Base-by-base conservation (phyloP, 2,797 vertebrate species). In the Alectoris magna region DNA sequence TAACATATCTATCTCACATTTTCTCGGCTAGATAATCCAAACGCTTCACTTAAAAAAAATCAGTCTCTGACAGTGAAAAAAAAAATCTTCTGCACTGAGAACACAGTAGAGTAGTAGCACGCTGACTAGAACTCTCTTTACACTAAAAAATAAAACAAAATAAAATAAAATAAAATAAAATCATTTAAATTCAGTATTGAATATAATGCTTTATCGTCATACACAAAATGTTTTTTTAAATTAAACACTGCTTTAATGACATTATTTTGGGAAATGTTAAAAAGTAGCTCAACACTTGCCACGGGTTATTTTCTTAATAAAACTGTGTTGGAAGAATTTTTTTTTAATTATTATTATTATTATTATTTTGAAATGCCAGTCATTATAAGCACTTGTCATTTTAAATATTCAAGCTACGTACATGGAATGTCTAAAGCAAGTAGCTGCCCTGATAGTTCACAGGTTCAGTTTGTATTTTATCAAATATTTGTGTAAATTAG, bases 201-300 rank as follows among this genome's bases (percentile, higher is more conserved):
- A 94, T 91, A 73, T 73, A 84, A 29, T 46, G 15, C 73, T 91
- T 93, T 91, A 75, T 91, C 41, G 76, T 84, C 48, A 53, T 68
- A 62, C 6, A 58, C 29, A 60, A 84, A 68, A 17, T 81, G 49
- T 8, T 76, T 92, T 94, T 91, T 91, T 41, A 41, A 96, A 91
- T 93, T 94, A 94, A 95, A 84, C 79, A 87, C 79, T 87, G 29
- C 38, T 90, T 95, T 85, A 95, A 79, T 82, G 5, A 87, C 78
- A 86, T 79, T 92, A 80, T 76, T 91, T 74, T 63, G 34, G 48
- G 58, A 90, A 80, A 86, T n/a, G 59, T 71, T 72, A 66, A 74
- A 83, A 93, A 88, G 62, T 39, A 91, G 48, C 75, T 95, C 59
- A 93, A 71, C 36, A 71, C 22, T 94, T 90, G 59, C 84, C 56